Base-by-base conservation (phyloP, 2,888 invertebrate species). In the Gari tellinella region DNA sequence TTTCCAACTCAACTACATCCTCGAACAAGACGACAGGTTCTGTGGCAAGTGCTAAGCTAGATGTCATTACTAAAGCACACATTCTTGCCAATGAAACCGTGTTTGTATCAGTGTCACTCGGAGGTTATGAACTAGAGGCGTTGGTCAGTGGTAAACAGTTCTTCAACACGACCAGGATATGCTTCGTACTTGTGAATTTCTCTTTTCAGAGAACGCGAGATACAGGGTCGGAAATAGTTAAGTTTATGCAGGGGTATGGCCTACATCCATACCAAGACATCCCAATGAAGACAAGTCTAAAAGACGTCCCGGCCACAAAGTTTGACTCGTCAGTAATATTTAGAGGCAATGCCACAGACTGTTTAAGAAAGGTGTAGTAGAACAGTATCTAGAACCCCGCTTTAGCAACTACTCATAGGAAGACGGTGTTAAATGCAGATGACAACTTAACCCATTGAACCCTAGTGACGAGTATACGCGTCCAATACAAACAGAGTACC, bases 161-260 rank as follows among this genome's bases (percentile, higher is more conserved):
- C 40, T 60, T 60, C 25, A 48, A 43, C n/a, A 37, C 48, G 7
- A 48, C 38, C 7, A 60, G 48, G 7, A 48, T 60, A 37, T 60
- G 60, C 23, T 49, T 41, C 49, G 49, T 60, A 21, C 25, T 43
- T 10, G 37, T 60, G 38, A 48, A 60, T 5, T 41, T 60, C 23
- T 31, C 21, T 14, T 8, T 31, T 1, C 48, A 60, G n/a, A 60
- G 38, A 25, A 21, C 23, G 5, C 15, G 21, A 8, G 60, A 25
- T 38, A 60, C 19, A 2, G 48, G 49, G 14, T 15, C 31, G 17
- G 31, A 60, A 38, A 60, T 60, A 19, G 8, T 60, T 14, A 14
- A 60, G 14, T 60, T 60, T 25, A 48, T 60, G 48, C 15, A 48
- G 15, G 7, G 15, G 15, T 60, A 38, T 40, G 49, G 23, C n/a